phyloP scores from a whole-genome alignment of 2,113 vertebrate genomes.

The Semicossyphus pulcher region DNA sequence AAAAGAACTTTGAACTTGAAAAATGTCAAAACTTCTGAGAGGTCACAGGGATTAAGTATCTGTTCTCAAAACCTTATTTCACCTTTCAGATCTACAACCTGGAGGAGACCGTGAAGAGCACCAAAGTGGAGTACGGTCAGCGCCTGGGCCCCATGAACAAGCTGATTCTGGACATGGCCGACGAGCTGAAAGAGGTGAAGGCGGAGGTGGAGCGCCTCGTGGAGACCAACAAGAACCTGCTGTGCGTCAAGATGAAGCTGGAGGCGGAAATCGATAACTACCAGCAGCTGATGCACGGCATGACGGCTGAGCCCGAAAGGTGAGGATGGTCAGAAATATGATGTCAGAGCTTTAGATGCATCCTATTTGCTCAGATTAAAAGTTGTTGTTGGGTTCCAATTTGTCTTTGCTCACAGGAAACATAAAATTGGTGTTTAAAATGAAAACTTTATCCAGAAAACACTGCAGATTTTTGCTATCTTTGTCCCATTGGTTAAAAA shows the following conservation, averaged over 20 bases:
- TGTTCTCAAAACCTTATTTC: too few relatives aligned
- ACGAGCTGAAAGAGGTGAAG: slow-evolving; percentile 73
- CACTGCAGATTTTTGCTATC: too few relatives aligned
- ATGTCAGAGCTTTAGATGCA: background rate
- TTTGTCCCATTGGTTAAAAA: too few relatives aligned
- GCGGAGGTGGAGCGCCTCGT: slow-evolving; percentile 75
- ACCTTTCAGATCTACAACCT: slow-evolving; percentile 77
- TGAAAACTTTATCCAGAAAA: too few relatives aligned
- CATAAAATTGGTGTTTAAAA: too few relatives aligned
- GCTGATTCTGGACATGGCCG: slow-evolving; percentile 62
- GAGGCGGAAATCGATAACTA: slow-evolving; percentile 82
- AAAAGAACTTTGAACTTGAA: background rate
- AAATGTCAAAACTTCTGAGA: background rate
- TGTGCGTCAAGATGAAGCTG: slow-evolving; percentile 84
- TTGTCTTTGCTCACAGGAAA: too few relatives aligned
- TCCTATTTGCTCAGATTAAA: too few relatives aligned
- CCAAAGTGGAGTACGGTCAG: slow-evolving; percentile 49
- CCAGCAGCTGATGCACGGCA: slow-evolving; percentile 69
- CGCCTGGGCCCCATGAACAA: slow-evolving; percentile 63
- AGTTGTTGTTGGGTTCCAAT: too few relatives aligned
- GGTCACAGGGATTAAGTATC: too few relatives aligned
- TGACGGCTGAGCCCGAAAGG: slow-evolving; percentile 29
- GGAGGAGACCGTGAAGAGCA: slow-evolving; percentile 69
- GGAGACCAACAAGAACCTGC: slow-evolving; percentile 77
- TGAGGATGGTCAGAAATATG: slow-evolving; percentile 5